A percentile compares a stretch with the other conserved stretches of the same genome.
phyloP scores from a whole-genome alignment of 2,113 vertebrate genomes.

The Aspiorhynchus laticeps region DNA sequence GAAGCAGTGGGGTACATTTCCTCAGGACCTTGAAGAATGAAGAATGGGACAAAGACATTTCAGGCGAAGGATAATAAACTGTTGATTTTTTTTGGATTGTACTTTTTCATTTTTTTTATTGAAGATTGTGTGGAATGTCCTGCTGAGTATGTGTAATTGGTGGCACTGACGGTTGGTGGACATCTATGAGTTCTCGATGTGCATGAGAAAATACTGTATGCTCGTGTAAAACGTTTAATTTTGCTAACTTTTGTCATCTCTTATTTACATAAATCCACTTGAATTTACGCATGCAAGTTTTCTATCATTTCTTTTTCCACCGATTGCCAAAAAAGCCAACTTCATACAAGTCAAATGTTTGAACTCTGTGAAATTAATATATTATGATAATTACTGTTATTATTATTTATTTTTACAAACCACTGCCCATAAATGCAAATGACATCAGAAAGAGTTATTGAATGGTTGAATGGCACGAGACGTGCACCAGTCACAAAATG shows the following conservation, averaged over 20 bases:
- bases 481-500: slow-evolving; percentile 34
- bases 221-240: slow-evolving; percentile 44
- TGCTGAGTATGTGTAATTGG: slow-evolving; percentile 27
- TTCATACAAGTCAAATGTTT: slow-evolving; percentile 10
- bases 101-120: slow-evolving; percentile 16
- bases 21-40: slow-evolving; percentile 53
- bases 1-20: slow-evolving; percentile 29
- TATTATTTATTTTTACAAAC: slow-evolving; percentile 30
- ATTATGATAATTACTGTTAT: slow-evolving; percentile 9
- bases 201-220: slow-evolving; percentile 55
- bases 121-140: slow-evolving; percentile 31
- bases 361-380: slow-evolving; percentile 29
- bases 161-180: slow-evolving; percentile 16
- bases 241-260: slow-evolving; percentile 17
- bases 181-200: slow-evolving; percentile 40
- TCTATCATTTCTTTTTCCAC: slow-evolving; percentile 17
- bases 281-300: slow-evolving; percentile 27
- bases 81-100: background rate
- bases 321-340: slow-evolving; percentile 40
- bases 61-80: background rate
- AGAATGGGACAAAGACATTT: slow-evolving; percentile 13
- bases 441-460: background rate
- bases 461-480: background rate
- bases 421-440: slow-evolving; percentile 36
- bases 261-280: slow-evolving; percentile 28